These are phyloP conservation scores for Nixonia krombeini DNA, from an alignment of 1,140 invertebrate genomes.

Conservation along the genomic window DNA sequence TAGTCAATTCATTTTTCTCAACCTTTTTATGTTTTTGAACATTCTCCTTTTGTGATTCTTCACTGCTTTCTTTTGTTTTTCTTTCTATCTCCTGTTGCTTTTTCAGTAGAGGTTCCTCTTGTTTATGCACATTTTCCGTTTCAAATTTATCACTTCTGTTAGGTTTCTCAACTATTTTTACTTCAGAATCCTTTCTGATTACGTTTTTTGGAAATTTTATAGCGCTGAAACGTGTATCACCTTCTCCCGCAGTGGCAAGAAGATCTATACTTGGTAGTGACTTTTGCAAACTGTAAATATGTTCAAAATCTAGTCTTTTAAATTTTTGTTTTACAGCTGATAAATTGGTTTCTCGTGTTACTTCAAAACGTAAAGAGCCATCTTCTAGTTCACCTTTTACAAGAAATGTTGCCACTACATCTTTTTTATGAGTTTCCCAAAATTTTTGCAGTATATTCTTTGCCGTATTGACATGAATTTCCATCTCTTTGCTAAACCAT, in stretches of 20 bases:
- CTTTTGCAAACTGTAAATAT: slow-evolving; percentile 69
- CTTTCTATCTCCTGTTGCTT: not conserved
- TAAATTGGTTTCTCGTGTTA: slow-evolving; percentile 57
- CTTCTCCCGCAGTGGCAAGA: slow-evolving; percentile 51
- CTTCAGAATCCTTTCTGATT: slow-evolving; percentile 52
- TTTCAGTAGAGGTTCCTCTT: slow-evolving; percentile 1
- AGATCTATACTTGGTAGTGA: slow-evolving; percentile 54
- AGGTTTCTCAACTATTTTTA: slow-evolving; percentile 12
- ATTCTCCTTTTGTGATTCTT: slow-evolving; percentile 13
- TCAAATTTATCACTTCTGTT: not conserved
- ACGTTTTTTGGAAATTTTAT: slow-evolving; percentile 59
- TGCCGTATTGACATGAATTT: slow-evolving; percentile 65
- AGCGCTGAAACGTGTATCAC: slow-evolving; percentile 57
- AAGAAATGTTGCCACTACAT: slow-evolving; percentile 55
- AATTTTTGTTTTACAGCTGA: slow-evolving; percentile 57
- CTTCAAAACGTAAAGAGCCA: slow-evolving; percentile 59
- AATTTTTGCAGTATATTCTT: slow-evolving; percentile 63
- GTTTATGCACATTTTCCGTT: slow-evolving; percentile 7
- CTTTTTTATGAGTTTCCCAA: slow-evolving; percentile 53
- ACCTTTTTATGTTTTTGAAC: slow-evolving; percentile 11
- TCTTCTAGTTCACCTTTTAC: slow-evolving; percentile 60
- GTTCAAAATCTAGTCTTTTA: slow-evolving; percentile 58
- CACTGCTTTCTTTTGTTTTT: slow-evolving; percentile 17
- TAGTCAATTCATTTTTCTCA: slow-evolving; percentile 6
- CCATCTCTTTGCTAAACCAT: slow-evolving; percentile 66